Base-by-base conservation (phyloP, 2,888 invertebrate genomes). In the Drosophila dives region DNA sequence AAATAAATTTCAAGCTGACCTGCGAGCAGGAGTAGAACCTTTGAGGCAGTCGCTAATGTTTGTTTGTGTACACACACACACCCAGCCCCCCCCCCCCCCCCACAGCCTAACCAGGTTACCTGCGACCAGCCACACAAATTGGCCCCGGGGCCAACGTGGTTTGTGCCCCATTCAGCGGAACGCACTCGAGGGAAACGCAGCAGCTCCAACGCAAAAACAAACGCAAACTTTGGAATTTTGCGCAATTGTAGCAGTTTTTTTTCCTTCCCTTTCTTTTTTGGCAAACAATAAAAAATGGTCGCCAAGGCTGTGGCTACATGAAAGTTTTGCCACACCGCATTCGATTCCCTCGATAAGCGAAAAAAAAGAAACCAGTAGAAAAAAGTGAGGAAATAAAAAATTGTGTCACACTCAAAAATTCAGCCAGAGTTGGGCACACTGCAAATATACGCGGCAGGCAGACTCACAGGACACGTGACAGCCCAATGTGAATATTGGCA, bases 1-100 rank as follows among this genome's bases (percentile, higher is more conserved):
- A 85, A 89, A 85, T 89, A 85, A 87, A 85, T 87, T 89, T 87
- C 80, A 72, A 80, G 68, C 88, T 87, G 84, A 86, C 89, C 83
- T 62, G 26, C 40, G 60, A 12, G 17, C 1, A 7, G 17, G 3
- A 10, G 33, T 15, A 15, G n/a, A 38, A 45, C 64, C 67, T 59
- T 58, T 51, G 66, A 64, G 73, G 60, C 64, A 56, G 38, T 51
- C 59, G 58, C 48, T 72, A 82, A 82, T 85, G 83, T 76, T 75
- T 85, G 83, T 76, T 75, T 82, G 64, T 69, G 64, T 49, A 69
- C 70, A 81, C 71, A 86, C 86, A 79, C 85, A 81, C 23, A 23
- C 23, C 23, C 23, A 23, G 23, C 23, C 23, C 23, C 23, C 2
- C 26, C 26, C 26, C 2, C 2, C 26, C 26, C 26, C 26, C 26